These are phyloP conservation scores for Choloepus didactylus DNA, from an alignment of 2,797 vertebrate genomes.

Conservation along the genomic window DNA sequence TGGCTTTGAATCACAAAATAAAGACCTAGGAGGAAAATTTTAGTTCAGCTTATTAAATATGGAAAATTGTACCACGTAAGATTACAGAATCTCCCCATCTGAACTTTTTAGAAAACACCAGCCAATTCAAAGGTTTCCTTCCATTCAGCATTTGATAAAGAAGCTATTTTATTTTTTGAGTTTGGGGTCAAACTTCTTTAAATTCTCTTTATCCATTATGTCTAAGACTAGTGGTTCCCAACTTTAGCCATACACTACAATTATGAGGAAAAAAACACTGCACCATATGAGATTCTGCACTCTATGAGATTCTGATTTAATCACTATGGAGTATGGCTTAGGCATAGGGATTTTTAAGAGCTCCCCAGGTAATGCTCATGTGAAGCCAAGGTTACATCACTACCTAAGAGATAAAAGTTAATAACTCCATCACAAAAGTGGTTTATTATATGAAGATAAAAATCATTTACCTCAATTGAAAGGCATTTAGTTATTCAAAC, in stretches of 20 bases:
- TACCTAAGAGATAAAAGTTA: slow-evolving; percentile 41
- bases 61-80: slow-evolving; percentile 21
- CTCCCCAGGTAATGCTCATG: background rate
- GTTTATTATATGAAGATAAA: slow-evolving; percentile 45
- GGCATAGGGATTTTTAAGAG: background rate
- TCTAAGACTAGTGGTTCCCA: slow-evolving; percentile 4
- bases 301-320: slow-evolving; percentile 19
- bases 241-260: background rate
- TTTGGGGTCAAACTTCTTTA: background rate
- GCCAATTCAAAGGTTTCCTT: slow-evolving; percentile 2
- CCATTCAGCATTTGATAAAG: slow-evolving; percentile 19
- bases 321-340: background rate
- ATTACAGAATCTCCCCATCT: background rate
- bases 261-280: background rate
- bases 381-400: slow-evolving; percentile 40
- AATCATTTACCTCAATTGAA: slow-evolving; percentile 40
- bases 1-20: slow-evolving; percentile 9
- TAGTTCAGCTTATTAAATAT: slow-evolving; percentile 10
- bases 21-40: background rate
- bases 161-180: background rate
- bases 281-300: background rate
- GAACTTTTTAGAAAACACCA: background rate
- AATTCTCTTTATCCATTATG: background rate
- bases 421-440: background rate
- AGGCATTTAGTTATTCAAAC: background rate